Base-by-base conservation (phyloP, 2,797 vertebrate genomes). In the Characodon lateralis region DNA sequence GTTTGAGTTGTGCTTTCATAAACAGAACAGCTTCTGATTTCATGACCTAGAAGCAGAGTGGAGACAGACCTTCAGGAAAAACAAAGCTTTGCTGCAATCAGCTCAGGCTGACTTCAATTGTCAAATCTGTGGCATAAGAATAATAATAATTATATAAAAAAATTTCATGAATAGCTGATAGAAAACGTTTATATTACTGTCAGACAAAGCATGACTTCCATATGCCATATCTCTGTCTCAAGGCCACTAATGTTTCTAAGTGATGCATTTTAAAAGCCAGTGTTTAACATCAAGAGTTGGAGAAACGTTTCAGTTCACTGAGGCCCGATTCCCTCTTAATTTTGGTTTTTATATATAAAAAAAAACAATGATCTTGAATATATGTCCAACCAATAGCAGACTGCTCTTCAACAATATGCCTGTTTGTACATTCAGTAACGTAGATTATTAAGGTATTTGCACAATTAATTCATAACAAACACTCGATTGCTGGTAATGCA, bases 391-490 rank as follows among this genome's bases (percentile, higher is more conserved):
- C 31, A 84, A 83, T 28, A 59, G 73, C 24, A 71, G 63, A 77
- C 76, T 80, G 82, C 83, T 80, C 81, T 48, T 73, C 78, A 80
- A 77, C 80, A 83, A 77, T 20, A 83, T 39, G 72, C 56, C 41
- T n/a, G 74, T 74, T 84, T 65, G 31, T 87, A 93, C 90, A 93
- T 94, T 92, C 91, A 89, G 77, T 73, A 68, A 83, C 39, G 20
- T 73, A 74, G 51, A 68, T 39, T 59, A 39, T 69, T n/a, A 58
- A 55, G 26, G 73, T 71, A 72, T 66, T 75, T 73, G 41, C 41
- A 59, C 74, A 74, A 84, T 58, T 73, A 55, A 78, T 65, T 82
- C 53, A 10, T 71, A 82, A 24, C 35, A 83, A 71, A 82, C 81
- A 71, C 72, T 58, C 0, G 10, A 71, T 84, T 81, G 82, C 85